These are phyloP conservation scores for Hemicrepidius hirtus DNA, from an alignment of 2,888 invertebrate genomes.

Conservation along the genomic window DNA sequence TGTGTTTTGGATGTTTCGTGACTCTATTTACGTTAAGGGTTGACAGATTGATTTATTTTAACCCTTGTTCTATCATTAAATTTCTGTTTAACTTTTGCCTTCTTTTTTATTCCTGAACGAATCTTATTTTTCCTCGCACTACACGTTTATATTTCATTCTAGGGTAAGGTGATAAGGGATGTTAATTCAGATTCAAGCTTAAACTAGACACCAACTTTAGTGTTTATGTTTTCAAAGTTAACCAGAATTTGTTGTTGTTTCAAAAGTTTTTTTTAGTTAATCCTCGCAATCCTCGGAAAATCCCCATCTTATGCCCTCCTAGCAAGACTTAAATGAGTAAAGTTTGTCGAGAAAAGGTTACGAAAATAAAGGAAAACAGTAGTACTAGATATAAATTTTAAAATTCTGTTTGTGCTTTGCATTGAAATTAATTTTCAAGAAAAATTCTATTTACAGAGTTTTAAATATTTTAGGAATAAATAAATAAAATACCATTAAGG, in stretches of 20 bases:
- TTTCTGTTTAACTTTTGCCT: neutral
- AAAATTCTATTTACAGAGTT: too few relatives aligned
- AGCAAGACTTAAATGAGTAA: slow-evolving; percentile 39
- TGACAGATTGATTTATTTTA: slow-evolving; percentile 38
- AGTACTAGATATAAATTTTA: slow-evolving; percentile 9
- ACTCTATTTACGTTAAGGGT: slow-evolving; percentile 38
- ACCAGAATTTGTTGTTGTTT: slow-evolving; percentile 45
- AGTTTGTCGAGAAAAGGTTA: slow-evolving; percentile 28
- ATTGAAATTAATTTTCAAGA: too few relatives aligned
- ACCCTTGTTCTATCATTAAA: neutral
- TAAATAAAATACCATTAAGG: too few relatives aligned
- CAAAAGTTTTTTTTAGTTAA: slow-evolving; percentile 41
- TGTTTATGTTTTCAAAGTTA: slow-evolving; percentile 44
- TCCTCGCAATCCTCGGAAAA: slow-evolving; percentile 39
- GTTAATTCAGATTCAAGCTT: slow-evolving; percentile 41
- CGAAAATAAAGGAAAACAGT: slow-evolving; percentile 18
- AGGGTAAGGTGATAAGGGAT: slow-evolving; percentile 35
- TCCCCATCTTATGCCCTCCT: slow-evolving; percentile 34
- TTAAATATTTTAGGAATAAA: too few relatives aligned
- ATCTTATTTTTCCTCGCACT: neutral
- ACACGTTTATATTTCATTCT: slow-evolving; percentile 14
- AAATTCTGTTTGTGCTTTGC: neutral
- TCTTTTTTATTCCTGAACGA: too few relatives aligned
- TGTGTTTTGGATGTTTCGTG: slow-evolving; percentile 44
- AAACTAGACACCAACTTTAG: slow-evolving; percentile 34